Base-by-base conservation (phyloP, 2,888 invertebrate species). In the Sphaeridia pumilis region DNA sequence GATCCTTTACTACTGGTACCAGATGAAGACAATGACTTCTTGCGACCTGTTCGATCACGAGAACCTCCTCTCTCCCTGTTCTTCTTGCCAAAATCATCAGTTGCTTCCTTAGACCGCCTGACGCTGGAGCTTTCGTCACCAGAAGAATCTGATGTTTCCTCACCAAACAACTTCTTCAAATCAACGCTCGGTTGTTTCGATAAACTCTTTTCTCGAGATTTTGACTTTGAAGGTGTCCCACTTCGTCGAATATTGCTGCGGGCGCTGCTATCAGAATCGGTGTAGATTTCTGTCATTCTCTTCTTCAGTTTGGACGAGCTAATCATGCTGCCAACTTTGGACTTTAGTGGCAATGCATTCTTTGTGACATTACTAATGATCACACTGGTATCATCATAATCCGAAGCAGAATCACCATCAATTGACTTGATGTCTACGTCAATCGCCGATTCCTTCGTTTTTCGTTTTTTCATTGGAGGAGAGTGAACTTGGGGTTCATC, bases 211-310 rank as follows among this genome's bases (percentile, higher is more conserved):
- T 41, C 41, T 5, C 28, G 5, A 10, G 31, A 49, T 46, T 46
- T 50, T 14, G 50, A 34, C 4, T 25, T 24, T 1, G 49, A 36
- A n/a, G 49, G 24, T 1, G 28, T 24, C 22, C 45, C 25, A 41
- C 46, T 54, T 21, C n/a, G 38, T 26, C 47, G 50, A 25, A 34
- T 50, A 24, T 51, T 48, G 43, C 55, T 55, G 21, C 35, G 38
- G 20, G 55, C 59, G 52, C 61, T 63, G 27, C 59, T 61, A 38
- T 61, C 64, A 3, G 61, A 59, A 26, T 64, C 64, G 0, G 64
- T 58, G 44, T 61, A 64, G 24, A 63, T 57, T 10, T 55, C 55
- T 14, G 42, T 35, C 41, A 52, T 50, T 31, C 54, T 46, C 52
- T 52, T 58, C 49, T 52, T 60, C 45, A 14, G 47, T 34, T 38